Base-by-base conservation (phyloP, 1,140 invertebrate species). In the Drosophila ercepeae region DNA sequence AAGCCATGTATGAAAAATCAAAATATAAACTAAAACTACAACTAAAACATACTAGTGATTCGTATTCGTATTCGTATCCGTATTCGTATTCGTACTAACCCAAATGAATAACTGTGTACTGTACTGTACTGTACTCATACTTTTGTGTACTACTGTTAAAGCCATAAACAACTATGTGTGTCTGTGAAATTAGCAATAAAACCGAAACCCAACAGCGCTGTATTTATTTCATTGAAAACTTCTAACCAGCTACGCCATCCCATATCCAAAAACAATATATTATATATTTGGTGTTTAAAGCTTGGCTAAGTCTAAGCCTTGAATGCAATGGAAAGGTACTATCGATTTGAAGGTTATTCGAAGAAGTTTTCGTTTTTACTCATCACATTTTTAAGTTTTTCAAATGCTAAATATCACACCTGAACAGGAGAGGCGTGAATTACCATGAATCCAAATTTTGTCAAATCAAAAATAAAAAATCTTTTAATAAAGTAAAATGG, bases 171-270 rank as follows among this genome's bases (percentile, higher is more conserved):
- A 64, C 46, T 75, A 65, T 84, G 79, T 84, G 81, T 84, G 81
- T 86, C 72, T 84, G 81, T 88, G 68, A 88, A 74, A 77, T 61
- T 86, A 86, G 81, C 76, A 86, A 86, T 86, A 84, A 84, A 86
- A 88, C 61, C 68, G 76, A 88, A 84, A 86, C 52, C 68, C 61
- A 69, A 81, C 52, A 61, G 67, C 42, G 81, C 81, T 81, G 81
- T 81, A 81, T 67, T 39, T 65, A 74, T 69, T 77, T 79, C 32
- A 75, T 44, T 69, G 57, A 55, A 51, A 16, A 42, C 3, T 42
- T 19, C 16, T 19, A 42, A 42, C 25, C 44, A 49, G 72, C 68
- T 60, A 58, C 44, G 54, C 59, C 27, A 39, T 32, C 61, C 58
- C 57, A 58, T 44, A 21, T 49, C 21, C 11, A 16, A 21, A 21